A percentile compares a stretch with the other conserved stretches of the same genome.
Evolutionary conservation across 2,797 vertebrate species (phyloP).

Genomic region (Syndactyla subalaris): DNA sequence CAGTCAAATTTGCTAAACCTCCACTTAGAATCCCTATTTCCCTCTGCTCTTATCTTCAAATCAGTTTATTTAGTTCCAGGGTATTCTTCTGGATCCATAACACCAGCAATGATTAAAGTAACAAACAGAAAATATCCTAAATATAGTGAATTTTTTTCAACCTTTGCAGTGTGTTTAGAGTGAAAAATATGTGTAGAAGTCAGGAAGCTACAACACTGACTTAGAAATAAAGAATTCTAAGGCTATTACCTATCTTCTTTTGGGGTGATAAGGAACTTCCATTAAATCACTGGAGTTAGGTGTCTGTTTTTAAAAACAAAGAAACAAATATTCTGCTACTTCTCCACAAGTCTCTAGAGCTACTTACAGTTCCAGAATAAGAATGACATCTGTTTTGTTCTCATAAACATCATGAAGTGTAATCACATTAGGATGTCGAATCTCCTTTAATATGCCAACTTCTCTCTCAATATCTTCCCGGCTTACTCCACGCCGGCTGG

Average conservation of each 20-base stretch:
- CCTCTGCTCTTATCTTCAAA: background rate
- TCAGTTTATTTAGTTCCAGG: background rate
- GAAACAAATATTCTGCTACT: background rate
- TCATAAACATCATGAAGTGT: slow-evolving; percentile 94
- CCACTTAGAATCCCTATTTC: background rate
- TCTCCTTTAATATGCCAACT: slow-evolving; percentile 94
- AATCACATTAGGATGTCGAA: slow-evolving; percentile 95
- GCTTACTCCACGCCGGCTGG: slow-evolving; percentile 91
- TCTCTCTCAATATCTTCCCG: slow-evolving; percentile 96
- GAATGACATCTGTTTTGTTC: slow-evolving; percentile 95
- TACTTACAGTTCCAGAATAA: slow-evolving; percentile 98
- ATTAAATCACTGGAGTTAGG: background rate
- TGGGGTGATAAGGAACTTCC: background rate
- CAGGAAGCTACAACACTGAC: background rate
- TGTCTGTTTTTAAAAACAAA: background rate
- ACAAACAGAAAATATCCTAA: background rate
- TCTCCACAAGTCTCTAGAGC: background rate
- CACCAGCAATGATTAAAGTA: background rate
- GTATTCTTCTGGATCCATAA: background rate
- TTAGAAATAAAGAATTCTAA: background rate
- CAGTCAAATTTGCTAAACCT: background rate
- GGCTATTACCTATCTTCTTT: background rate
- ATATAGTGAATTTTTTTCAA: background rate
- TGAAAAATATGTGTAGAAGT: background rate
- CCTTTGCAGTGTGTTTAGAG: background rate